Conservation (phyloP, 2,113 vertebrate species). For the Labrus mixtus region DNA sequence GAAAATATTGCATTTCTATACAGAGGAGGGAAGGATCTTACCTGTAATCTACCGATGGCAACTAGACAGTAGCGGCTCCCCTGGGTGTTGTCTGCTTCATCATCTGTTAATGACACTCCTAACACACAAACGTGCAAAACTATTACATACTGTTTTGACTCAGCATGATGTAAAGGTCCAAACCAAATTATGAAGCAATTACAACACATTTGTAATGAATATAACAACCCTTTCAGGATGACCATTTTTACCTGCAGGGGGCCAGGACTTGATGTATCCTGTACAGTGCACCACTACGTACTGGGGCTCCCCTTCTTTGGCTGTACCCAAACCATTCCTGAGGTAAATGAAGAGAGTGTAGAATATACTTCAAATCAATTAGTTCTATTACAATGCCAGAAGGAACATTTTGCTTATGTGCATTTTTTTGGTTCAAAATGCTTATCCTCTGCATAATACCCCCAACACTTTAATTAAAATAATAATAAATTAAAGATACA, state of each 20-base stretch:
- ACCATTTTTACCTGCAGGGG: conserved; percentile 89
- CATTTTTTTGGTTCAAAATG: background rate
- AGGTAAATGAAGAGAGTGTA: background rate
- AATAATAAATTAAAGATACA: background rate
- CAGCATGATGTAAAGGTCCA: background rate
- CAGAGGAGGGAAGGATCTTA: conserved; percentile 31
- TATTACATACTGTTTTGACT: background rate
- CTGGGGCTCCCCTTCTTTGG: conserved; percentile 94
- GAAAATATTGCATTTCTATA: background rate
- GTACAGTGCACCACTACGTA: conserved; percentile 98
- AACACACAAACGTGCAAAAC: conserved; percentile 31
- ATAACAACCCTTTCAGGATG: background rate
- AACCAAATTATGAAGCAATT: background rate
- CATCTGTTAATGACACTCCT: conserved; percentile 94
- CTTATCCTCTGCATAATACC: background rate
- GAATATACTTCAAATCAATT: background rate
- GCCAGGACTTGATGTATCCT: conserved; percentile 98
- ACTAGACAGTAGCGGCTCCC: conserved; percentile 96
- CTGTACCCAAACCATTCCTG: conserved; percentile 90
- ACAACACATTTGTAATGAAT: background rate
- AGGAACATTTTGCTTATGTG: too few relatives aligned
- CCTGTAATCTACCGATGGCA: conserved; percentile 97
- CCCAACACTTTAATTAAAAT: too few relatives aligned
- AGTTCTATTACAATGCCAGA: background rate
- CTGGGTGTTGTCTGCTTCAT: conserved; percentile 91